phyloP scores from a whole-genome alignment of 2,113 vertebrate genomes.

The Chlorodrepanis virens region DNA sequence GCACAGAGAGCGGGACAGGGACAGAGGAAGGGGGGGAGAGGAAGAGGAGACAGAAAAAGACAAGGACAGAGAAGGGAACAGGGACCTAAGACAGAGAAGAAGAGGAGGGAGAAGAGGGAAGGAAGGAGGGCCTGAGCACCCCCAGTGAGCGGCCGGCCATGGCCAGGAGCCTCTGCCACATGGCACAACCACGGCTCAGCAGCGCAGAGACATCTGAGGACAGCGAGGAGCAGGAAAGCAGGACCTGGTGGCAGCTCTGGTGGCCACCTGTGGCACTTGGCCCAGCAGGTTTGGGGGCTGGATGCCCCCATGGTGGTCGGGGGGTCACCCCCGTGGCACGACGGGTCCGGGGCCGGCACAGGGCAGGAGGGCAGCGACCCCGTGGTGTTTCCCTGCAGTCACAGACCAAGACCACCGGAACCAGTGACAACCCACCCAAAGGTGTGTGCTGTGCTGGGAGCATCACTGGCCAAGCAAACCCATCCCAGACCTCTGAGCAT shows the following conservation, averaged over 20 bases:
- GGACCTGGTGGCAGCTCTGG: not conserved
- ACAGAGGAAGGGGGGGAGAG: no score
- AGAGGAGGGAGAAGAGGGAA: not conserved
- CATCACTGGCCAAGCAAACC: not conserved
- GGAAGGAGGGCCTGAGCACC: not conserved
- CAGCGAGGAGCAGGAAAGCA: not conserved
- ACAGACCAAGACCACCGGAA: accelerated
- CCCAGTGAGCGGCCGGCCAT: accelerated
- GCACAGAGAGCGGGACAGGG: not conserved
- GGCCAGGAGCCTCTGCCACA: not conserved
- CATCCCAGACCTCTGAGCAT: not conserved
- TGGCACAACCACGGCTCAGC: not conserved
- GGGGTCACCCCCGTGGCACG: not conserved
- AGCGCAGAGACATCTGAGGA: not conserved
- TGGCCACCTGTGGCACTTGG: accelerated
- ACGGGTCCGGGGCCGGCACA: not conserved
- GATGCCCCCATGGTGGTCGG: accelerated
- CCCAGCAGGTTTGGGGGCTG: not conserved
- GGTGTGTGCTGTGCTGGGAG: not conserved
- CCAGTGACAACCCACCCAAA: accelerated
- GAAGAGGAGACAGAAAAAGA: not conserved
- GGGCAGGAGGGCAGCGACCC: not conserved
- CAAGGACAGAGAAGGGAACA: not conserved
- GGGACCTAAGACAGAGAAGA: not conserved
- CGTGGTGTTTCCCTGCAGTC: not conserved